Conservation (phyloP, 2,797 vertebrate genomes). For the Odontamblyopus rebecca region DNA sequence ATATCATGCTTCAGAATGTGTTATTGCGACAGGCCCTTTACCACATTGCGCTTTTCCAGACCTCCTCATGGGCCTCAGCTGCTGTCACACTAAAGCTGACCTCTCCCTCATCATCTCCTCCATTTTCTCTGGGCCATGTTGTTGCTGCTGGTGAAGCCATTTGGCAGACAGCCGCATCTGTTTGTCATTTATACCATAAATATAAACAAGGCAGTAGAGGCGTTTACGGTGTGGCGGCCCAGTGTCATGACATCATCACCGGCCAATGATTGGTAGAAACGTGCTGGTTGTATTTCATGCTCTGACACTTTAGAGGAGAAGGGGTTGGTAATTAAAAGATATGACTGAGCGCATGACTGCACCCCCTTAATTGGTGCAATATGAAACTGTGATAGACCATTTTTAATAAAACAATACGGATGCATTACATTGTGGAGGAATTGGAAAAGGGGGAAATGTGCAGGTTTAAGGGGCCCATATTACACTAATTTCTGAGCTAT, state of each 20-base stretch:
- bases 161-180: slow-evolving; percentile 67
- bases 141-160: slow-evolving; percentile 53
- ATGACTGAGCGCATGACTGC: slow-evolving; percentile 50
- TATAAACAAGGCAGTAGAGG: slow-evolving; percentile 64
- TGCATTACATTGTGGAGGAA: slow-evolving; percentile 19
- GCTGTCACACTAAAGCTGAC: slow-evolving; percentile 29
- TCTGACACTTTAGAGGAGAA: slow-evolving; percentile 60
- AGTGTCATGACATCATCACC: slow-evolving; percentile 75
- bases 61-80: slow-evolving; percentile 27
- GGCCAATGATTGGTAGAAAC: slow-evolving; percentile 63
- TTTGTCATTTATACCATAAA: slow-evolving; percentile 75
- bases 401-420: slow-evolving; percentile 17
- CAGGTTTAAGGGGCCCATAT: not conserved
- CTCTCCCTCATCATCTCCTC: slow-evolving; percentile 31
- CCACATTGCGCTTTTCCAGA: not conserved
- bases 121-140: slow-evolving; percentile 43
- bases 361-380: slow-evolving; percentile 57
- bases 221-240: slow-evolving; percentile 57
- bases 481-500: no score
- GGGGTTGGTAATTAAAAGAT: slow-evolving; percentile 73
- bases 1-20: no score
- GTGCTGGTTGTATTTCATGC: slow-evolving; percentile 68
- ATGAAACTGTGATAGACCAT: slow-evolving; percentile 43
- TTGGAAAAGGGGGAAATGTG: not conserved
- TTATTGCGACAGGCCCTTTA: no score